Evolutionary conservation across 1,140 invertebrate genomes (phyloP), one percentile per base, ranked within the genome.

Genomic region (Lutraria rhynchaena): DNA sequence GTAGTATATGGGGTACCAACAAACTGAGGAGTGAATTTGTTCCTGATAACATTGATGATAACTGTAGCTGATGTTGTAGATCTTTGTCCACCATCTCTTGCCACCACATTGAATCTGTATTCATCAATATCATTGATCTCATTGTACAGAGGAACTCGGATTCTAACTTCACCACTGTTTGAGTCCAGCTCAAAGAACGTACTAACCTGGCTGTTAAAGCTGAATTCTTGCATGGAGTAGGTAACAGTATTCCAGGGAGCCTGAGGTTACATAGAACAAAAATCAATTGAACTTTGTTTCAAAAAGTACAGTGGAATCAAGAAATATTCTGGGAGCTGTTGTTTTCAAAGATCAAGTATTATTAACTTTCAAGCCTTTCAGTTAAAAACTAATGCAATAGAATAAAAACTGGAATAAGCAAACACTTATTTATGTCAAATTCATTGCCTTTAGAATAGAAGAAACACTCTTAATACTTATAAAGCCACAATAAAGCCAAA

Each of bases 21-120:
- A 89, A 98, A 98, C 22, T 96, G 94, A 13, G 98, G 98, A 0
- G 92, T 77, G 35, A 90, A 87, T 44, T 92, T 87, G 69, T 93
- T 93, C 15, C 88, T 75, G 33, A 88, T 86, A 74, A 91, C 89
- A 29, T 75, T 88, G 17, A 91, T 92, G 9, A 46, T 86, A 0
- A 91, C 90, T 63, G 70, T 80, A 13, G 89, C 83, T 35, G 69
- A 60, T 9, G 75, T 58, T 5, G 85, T 60, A 13, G 58, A n/a
- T 7, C 84, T 85, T 27, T 4, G 71, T n/a, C 84, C 87, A 9
- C 81, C 81, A 60, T 89, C 87, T 33, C 22, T 65, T n/a, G 86
- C 88, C 9, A 27, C 19, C 15, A 88, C 88, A 41, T 33, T 17
- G 37, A 89, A 87, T 76, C 78, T 82, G 55, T 86, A 88, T 0